Evolutionary conservation across 2,113 vertebrate genomes (phyloP).

Genomic region (Centropus bengalensis): DNA sequence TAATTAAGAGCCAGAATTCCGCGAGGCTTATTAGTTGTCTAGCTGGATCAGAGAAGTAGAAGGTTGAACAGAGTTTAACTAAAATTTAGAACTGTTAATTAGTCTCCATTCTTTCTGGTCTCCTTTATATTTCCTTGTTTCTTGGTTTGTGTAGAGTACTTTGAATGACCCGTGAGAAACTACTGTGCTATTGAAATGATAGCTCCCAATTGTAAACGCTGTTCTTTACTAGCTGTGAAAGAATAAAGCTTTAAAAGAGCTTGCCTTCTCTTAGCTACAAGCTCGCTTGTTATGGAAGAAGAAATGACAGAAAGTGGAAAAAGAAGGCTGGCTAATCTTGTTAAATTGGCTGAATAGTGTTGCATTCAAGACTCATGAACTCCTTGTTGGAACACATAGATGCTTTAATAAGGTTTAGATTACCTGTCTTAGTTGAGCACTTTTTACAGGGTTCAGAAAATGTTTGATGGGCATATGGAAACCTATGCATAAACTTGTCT

Average conservation of each 20-base stretch:
- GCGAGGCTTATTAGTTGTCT: conserved; percentile 52
- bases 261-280: conserved; percentile 48
- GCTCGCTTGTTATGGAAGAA: conserved; percentile 50
- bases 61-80: conserved; percentile 61
- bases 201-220: conserved; percentile 53
- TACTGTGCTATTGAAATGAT: conserved; percentile 53
- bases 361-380: conserved; percentile 17
- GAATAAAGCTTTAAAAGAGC: conserved; percentile 58
- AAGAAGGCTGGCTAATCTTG: conserved; percentile 52
- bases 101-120: conserved; percentile 12
- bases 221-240: conserved; percentile 49
- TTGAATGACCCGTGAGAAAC: conserved; percentile 60
- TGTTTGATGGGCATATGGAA: neutral
- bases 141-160: conserved; percentile 33
- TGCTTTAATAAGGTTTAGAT: conserved; percentile 49
- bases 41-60: conserved; percentile 46
- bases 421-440: neutral
- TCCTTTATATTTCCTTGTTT: conserved; percentile 41
- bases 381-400: conserved; percentile 13
- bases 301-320: conserved; percentile 41
- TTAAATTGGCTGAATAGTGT: conserved; percentile 64
- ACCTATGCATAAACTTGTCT: neutral
- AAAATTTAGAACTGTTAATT: conserved; percentile 63
- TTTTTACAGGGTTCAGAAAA: neutral
- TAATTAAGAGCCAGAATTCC: conserved; percentile 58